These are phyloP conservation scores for Corythoichthys intestinalis DNA, from an alignment of 2,113 vertebrate genomes.

Conservation along the genomic window DNA sequence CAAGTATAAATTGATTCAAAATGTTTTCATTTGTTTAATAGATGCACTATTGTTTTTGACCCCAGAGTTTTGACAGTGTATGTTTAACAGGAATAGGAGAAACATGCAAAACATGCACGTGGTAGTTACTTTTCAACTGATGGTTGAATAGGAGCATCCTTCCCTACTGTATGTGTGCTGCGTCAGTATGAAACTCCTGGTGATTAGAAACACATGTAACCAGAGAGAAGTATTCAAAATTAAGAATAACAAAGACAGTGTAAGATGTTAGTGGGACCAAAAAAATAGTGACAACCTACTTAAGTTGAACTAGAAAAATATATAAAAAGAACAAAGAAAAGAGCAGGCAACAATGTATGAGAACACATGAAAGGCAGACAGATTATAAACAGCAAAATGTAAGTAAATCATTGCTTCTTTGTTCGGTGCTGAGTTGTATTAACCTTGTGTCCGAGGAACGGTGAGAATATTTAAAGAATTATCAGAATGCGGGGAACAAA, in stretches of 20 bases:
- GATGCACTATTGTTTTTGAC: neutral
- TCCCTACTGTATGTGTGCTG: neutral
- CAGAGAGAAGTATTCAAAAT: conserved; percentile 31
- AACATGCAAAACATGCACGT: neutral
- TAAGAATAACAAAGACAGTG: conserved; percentile 42
- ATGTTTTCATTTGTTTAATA: neutral
- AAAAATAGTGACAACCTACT: conserved; percentile 2
- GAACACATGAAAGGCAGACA: neutral
- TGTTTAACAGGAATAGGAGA: conserved; percentile 6
- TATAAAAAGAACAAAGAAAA: neutral
- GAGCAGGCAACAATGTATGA: neutral
- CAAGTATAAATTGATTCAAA: no score
- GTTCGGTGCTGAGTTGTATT: neutral
- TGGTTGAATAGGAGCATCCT: neutral
- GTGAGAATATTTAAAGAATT: conserved; percentile 16
- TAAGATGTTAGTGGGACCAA: conserved; percentile 18
- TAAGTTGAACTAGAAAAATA: conserved; percentile 9
- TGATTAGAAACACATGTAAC: conserved; percentile 13
- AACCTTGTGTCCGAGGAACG: neutral
- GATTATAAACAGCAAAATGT: neutral
- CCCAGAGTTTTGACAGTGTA: neutral
- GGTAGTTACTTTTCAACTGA: neutral
- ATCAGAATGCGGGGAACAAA: conserved; percentile 16
- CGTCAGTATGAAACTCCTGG: conserved; percentile 1
- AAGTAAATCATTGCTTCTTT: conserved; percentile 4